Percentiles rank a stretch among this genome's conserved stretches.
phyloP scores from a whole-genome alignment of 2,797 vertebrate species.

The Falco naumanni region DNA sequence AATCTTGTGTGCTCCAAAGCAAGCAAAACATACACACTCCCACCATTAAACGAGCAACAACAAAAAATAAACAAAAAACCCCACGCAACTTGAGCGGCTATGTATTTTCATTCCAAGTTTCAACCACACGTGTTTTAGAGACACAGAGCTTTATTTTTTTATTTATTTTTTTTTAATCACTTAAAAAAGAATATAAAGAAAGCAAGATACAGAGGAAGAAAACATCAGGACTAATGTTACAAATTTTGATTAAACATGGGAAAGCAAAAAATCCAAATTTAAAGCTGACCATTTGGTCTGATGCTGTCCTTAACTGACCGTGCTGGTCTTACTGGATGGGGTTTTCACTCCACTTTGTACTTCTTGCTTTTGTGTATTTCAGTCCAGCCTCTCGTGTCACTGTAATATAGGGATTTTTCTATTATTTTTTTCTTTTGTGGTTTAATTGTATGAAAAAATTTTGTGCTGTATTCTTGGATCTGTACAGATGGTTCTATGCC shows the following conservation, averaged over 20 bases:
- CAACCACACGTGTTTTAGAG: neutral
- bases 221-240: neutral
- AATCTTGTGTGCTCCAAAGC: neutral
- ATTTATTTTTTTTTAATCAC: neutral
- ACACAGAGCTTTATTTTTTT: neutral
- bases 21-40: neutral
- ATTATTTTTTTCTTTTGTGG: neutral
- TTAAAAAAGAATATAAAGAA: neutral
- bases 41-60: neutral
- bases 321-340: neutral
- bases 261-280: neutral
- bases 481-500: constrained; percentile 56
- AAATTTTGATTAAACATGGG: neutral
- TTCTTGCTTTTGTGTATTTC: constrained; percentile 28
- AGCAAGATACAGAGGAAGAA: neutral
- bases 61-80: neutral
- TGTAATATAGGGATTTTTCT: neutral
- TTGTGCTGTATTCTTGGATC: constrained; percentile 66
- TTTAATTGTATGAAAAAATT: constrained; percentile 54
- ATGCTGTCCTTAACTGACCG: neutral
- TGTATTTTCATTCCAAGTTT: neutral
- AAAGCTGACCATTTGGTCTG: neutral
- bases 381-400: constrained; percentile 14
- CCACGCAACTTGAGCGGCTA: neutral
- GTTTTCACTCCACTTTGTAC: neutral